Conservation (phyloP, 2,888 invertebrate genomes). For the Xanthia togata region DNA sequence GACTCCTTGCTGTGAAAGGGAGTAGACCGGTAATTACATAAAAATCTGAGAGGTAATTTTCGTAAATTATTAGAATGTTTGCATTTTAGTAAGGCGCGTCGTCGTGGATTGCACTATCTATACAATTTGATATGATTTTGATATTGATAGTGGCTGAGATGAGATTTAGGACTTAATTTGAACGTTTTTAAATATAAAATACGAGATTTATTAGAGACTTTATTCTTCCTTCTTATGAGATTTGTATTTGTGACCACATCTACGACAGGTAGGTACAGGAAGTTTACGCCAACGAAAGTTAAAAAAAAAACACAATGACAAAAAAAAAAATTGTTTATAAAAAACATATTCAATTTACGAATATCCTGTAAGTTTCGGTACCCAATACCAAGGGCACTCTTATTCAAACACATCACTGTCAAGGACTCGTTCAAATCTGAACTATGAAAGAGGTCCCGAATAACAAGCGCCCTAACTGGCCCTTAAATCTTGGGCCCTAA, state of each 20-base stretch:
- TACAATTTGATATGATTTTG: not conserved
- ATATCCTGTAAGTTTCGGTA: not conserved
- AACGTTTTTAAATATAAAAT: not conserved
- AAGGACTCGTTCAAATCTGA: slow-evolving; percentile 53
- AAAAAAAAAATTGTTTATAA: too few species aligned
- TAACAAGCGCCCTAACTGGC: slow-evolving; percentile 54
- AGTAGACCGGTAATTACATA: too few species aligned
- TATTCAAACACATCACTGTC: slow-evolving; percentile 35
- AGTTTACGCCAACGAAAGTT: rapidly evolving
- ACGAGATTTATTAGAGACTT: too few species aligned
- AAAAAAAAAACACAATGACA: too few species aligned
- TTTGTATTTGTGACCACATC: not conserved
- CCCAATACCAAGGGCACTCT: not conserved
- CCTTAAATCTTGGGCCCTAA: slow-evolving; percentile 60
- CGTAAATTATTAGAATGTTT: not conserved
- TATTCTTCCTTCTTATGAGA: too few species aligned
- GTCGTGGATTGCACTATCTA: too few species aligned
- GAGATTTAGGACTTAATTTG: not conserved
- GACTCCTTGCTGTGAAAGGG: too few species aligned
- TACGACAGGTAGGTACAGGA: not conserved
- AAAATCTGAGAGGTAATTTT: not conserved
- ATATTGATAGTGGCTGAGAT: too few species aligned
- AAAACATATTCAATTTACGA: not conserved
- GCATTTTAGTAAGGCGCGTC: not conserved
- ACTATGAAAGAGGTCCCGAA: slow-evolving; percentile 58